These are phyloP conservation scores for Beris chalybata DNA, from an alignment of 2,888 invertebrate species.

Conservation along the genomic window DNA sequence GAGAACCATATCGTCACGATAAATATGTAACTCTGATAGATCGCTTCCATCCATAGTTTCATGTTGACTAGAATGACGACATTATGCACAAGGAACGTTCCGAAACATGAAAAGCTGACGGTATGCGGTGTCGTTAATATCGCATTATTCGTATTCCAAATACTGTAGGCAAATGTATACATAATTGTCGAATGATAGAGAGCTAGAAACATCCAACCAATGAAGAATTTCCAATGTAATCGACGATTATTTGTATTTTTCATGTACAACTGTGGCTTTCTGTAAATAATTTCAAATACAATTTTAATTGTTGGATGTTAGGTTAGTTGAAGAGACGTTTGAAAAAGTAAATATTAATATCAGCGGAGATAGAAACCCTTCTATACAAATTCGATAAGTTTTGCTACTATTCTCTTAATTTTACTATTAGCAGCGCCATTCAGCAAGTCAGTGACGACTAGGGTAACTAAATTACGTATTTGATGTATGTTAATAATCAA, in stretches of 20 bases:
- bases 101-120: slow-evolving; percentile 62
- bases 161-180: slow-evolving; percentile 60
- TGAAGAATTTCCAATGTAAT: slow-evolving; percentile 65
- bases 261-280: slow-evolving; percentile 71
- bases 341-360: too few relatives aligned
- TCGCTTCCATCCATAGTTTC: slow-evolving; percentile 66
- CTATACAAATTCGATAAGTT: too few relatives aligned
- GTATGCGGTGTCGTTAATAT: slow-evolving; percentile 59
- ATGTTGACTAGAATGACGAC: slow-evolving; percentile 63
- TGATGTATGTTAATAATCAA: too few relatives aligned
- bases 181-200: slow-evolving; percentile 68
- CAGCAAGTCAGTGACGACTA: too few relatives aligned
- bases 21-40: slow-evolving; percentile 62
- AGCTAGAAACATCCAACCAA: slow-evolving; percentile 63
- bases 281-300: slow-evolving; percentile 45
- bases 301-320: too few relatives aligned
- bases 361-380: too few relatives aligned
- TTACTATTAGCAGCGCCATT: too few relatives aligned
- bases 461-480: too few relatives aligned
- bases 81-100: slow-evolving; percentile 63
- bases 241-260: slow-evolving; percentile 65
- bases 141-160: slow-evolving; percentile 58
- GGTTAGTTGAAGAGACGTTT: too few relatives aligned
- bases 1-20: slow-evolving; percentile 60
- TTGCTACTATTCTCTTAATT: too few relatives aligned